A percentile compares a stretch with the other conserved stretches of the same genome.
Conservation (phyloP, 2,113 vertebrate genomes). For the Falcunculus frontatus region DNA sequence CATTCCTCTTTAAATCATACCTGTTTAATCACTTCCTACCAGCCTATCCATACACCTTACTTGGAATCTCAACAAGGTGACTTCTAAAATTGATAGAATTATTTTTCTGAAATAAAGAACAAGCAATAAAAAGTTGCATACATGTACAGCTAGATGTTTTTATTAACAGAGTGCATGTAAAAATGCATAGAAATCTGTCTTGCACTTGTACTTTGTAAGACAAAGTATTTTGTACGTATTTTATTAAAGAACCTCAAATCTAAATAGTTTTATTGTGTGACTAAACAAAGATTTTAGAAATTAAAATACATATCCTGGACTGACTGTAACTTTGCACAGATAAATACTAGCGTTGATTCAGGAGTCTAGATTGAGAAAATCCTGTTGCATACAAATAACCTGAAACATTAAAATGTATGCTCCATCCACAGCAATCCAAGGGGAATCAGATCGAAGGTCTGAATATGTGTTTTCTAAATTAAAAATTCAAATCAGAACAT, state of each 20-base stretch:
- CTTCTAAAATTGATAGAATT: not conserved
- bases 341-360: not conserved
- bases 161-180: not conserved
- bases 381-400: not conserved
- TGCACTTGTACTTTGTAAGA: not conserved
- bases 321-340: not conserved
- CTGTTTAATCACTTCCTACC: not conserved
- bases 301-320: not conserved
- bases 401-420: conserved; percentile 27
- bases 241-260: not conserved
- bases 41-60: not conserved
- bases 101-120: not conserved
- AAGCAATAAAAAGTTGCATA: not conserved
- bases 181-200: not conserved
- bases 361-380: not conserved
- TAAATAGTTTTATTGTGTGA: not conserved
- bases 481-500: conserved; percentile 64
- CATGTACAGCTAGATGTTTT: not conserved
- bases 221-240: not conserved
- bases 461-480: conserved; percentile 57
- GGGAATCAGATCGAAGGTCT: conserved; percentile 45
- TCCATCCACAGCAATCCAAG: conserved; percentile 10
- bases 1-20: not conserved
- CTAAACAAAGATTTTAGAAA: not conserved
- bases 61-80: not conserved